Conservation (phyloP, 2,888 invertebrate genomes). For the Blomia tropicalis region DNA sequence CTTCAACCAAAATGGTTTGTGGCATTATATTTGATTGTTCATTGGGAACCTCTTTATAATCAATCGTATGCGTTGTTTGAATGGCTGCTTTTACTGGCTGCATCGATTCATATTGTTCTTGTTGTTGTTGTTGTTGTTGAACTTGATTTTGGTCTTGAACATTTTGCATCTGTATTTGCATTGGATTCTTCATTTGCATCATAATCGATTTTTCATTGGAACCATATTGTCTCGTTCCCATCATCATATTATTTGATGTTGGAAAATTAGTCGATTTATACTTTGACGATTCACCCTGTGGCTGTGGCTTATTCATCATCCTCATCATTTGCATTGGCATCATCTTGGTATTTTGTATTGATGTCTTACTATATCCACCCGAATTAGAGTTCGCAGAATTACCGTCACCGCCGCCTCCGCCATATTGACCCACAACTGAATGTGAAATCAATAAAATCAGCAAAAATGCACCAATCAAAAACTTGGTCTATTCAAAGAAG, state of each 20-base stretch:
- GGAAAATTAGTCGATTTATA: too few relatives aligned
- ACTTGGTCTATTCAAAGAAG: not conserved
- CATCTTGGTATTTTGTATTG: not conserved
- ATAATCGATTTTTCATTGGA: too few relatives aligned
- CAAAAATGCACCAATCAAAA: not conserved
- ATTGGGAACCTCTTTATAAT: not conserved
- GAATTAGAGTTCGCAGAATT: not conserved
- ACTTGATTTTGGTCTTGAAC: too few relatives aligned
- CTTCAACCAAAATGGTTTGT: not conserved
- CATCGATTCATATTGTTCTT: too few relatives aligned
- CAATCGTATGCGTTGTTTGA: not conserved
- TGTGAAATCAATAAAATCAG: not conserved
- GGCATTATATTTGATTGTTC: conserved; percentile 1
- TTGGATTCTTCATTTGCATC: too few relatives aligned
- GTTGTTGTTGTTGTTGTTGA: too few relatives aligned
- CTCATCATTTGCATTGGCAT: too few relatives aligned
- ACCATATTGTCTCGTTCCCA: too few relatives aligned
- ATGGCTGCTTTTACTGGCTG: not conserved
- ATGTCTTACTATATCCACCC: not conserved
- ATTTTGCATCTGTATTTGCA: too few relatives aligned
- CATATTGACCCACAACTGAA: not conserved
- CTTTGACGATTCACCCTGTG: too few relatives aligned
- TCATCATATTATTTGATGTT: too few relatives aligned
- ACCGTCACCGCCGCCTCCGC: not conserved
- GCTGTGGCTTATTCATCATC: too few relatives aligned